Evolutionary conservation across 2,113 vertebrate species (phyloP), one percentile per base, ranked within the genome.

Genomic region (Antechinus stuartii): DNA sequence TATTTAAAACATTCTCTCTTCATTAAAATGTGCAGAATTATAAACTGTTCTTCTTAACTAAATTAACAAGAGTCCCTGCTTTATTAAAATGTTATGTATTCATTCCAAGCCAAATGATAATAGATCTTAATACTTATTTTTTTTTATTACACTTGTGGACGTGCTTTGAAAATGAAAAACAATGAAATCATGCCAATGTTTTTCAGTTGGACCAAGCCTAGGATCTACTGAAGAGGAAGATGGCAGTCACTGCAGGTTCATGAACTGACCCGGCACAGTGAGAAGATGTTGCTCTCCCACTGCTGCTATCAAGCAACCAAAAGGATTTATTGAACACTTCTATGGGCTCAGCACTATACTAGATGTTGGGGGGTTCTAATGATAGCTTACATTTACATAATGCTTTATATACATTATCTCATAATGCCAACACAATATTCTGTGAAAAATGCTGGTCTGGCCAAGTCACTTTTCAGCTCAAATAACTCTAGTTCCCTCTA

Each of bases 101-200:
- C n/a, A 50, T 76, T 95, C 90, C 42, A 90, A 90, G n/a, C 52
- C 19, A 93, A 96, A 91, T 90, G 12, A 91, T 35, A 76, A 52
- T 0, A 89, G 68, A 84, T 84, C 68, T 35, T 91, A 94, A 93
- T 50, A 92, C 84, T 89, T 25, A 91, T 12, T 61, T 2, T 61
- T 2, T 9, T 91, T 55, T 53, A 95, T 61, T 95, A 92, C 47
- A 54, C 53, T 56, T 91, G 0, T 55, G 56, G 25, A 27, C 8
- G 49, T 94, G 94, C 52, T 94, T 96, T 93, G 56, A 94, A 96
- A 89, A 61, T 35, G 26, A 23, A 0, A 76, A 97, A 50, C 95
- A 89, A 49, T 3, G 25, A 91, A 94, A 92, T 0, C 91, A 8
- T 25, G 93, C 0, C 0, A 25, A 0, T 35, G 53, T 42, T 92